Evolutionary conservation across 2,888 invertebrate genomes (phyloP).

Genomic region (Nephrotoma flavescens): DNA sequence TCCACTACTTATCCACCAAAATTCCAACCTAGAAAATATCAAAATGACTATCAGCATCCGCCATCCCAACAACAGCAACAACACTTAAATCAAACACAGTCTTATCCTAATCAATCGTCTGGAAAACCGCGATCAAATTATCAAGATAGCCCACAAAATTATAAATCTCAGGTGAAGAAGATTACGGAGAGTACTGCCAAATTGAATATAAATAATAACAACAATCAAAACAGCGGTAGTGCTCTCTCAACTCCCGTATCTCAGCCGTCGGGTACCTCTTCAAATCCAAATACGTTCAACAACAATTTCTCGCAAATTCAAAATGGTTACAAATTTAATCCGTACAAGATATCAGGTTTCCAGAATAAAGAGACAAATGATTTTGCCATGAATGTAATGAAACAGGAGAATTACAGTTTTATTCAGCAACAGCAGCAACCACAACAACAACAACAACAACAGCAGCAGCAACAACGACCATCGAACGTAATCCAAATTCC

Average conservation of each 20-base stretch:
- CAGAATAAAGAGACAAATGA: constrained; percentile 32
- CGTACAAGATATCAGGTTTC: constrained; percentile 31
- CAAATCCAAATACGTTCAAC: background rate
- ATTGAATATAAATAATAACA: background rate
- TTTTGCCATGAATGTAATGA: constrained; percentile 29
- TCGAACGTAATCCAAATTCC: constrained; percentile 10
- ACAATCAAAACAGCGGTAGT: constrained; percentile 1
- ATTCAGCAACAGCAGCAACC: constrained; percentile 4
- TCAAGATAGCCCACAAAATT: background rate
- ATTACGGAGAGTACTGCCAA: background rate
- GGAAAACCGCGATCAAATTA: background rate
- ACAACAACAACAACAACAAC: constrained; percentile 1
- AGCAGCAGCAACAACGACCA: constrained; percentile 19
- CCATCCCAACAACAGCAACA: background rate
- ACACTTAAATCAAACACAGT: background rate
- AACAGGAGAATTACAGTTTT: constrained; percentile 13
- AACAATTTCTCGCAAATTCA: constrained; percentile 15
- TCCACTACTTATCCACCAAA: background rate
- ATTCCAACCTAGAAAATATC: background rate
- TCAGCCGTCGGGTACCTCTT: background rate
- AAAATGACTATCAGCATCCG: background rate
- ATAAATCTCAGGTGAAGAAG: background rate
- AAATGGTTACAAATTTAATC: constrained; percentile 29
- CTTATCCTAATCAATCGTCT: background rate
- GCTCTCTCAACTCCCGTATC: background rate